These are phyloP conservation scores for Taenaris catops DNA, from an alignment of 2,888 invertebrate genomes.

Conservation along the genomic window DNA sequence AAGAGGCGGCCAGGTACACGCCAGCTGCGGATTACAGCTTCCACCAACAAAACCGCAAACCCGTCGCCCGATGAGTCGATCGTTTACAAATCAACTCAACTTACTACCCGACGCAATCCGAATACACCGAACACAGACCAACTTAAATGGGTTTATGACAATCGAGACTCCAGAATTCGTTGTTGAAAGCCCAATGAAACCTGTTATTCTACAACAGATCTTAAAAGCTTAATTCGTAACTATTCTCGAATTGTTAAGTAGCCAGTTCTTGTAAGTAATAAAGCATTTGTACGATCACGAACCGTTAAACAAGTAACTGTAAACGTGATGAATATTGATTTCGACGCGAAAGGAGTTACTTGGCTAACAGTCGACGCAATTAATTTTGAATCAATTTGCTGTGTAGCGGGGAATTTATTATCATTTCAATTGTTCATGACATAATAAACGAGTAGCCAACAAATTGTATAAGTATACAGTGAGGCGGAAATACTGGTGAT, in stretches of 20 bases:
- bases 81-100: constrained; percentile 29
- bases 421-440: constrained; percentile 62
- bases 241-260: constrained; percentile 17
- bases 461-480: constrained; percentile 39
- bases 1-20: constrained; percentile 66
- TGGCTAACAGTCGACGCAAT: constrained; percentile 47
- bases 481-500: constrained; percentile 41
- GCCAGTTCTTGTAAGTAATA: constrained; percentile 10
- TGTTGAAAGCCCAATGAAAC: constrained; percentile 34
- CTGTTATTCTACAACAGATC: constrained; percentile 24
- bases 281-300: constrained; percentile 36
- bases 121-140: constrained; percentile 35
- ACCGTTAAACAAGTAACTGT: constrained; percentile 59
- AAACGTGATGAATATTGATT: constrained; percentile 35
- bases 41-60: constrained; percentile 39
- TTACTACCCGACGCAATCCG: constrained; percentile 34
- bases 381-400: constrained; percentile 66
- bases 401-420: constrained; percentile 55
- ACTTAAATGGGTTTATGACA: constrained; percentile 67
- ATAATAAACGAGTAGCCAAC: constrained; percentile 47
- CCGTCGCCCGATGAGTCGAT: constrained; percentile 30
- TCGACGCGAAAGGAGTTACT: constrained; percentile 38
- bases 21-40: constrained; percentile 59
- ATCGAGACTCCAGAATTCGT: constrained; percentile 51
- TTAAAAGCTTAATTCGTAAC: constrained; percentile 21